Conservation (phyloP, 2,113 vertebrate genomes). For the Myotis lucifugus region DNA sequence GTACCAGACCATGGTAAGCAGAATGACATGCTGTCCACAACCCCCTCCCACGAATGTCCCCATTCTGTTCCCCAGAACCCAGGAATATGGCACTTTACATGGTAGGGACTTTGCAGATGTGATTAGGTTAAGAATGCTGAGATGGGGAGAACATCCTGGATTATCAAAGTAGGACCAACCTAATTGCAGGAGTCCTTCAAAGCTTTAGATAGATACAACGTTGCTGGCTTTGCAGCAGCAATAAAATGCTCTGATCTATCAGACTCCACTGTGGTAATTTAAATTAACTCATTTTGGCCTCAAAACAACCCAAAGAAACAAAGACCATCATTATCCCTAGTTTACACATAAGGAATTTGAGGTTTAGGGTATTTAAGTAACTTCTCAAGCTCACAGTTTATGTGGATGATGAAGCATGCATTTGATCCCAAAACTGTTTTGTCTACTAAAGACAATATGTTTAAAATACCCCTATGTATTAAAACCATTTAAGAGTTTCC, state of each 20-base stretch:
- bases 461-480: not conserved
- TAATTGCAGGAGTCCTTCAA: not conserved
- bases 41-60: no score
- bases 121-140: not conserved
- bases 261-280: not conserved
- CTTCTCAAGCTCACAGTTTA: not conserved
- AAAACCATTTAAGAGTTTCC: conserved; percentile 15
- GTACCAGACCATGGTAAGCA: not conserved
- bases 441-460: not conserved
- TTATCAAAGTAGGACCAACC: not conserved
- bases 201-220: not conserved
- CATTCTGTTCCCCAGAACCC: not conserved
- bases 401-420: not conserved
- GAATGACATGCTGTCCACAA: not conserved
- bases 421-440: conserved; percentile 1
- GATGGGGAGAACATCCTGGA: not conserved
- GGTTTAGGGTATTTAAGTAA: not conserved
- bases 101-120: not conserved
- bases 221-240: not conserved
- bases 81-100: not conserved
- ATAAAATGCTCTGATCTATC: not conserved
- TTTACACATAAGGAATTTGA: not conserved
- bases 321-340: not conserved
- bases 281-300: conserved; percentile 34
- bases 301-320: not conserved